A percentile compares a stretch with the other conserved stretches of the same genome.
Evolutionary conservation across 92 coral and sea anemone genomes (phyloP).

Genomic region (Muricea muricata): DNA sequence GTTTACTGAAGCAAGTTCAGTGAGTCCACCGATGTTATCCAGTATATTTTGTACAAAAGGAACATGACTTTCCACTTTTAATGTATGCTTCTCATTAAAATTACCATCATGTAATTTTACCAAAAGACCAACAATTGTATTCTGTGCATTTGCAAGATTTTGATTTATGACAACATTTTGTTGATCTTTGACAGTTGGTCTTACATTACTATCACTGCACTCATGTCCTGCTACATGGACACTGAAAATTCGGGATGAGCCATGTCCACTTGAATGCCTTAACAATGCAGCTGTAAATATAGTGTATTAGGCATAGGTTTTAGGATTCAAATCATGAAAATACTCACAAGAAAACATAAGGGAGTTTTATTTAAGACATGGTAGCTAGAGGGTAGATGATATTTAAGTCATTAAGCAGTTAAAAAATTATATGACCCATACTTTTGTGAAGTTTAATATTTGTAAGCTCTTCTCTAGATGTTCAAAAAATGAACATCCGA

Average conservation of each 20-base stretch:
- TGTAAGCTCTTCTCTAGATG: too few relatives aligned
- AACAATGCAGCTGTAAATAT: conserved; percentile 28
- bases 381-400: too few relatives aligned
- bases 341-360: background rate
- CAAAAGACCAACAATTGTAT: conserved; percentile 7
- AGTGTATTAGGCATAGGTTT: too few relatives aligned
- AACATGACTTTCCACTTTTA: background rate
- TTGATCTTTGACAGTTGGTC: background rate
- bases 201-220: background rate
- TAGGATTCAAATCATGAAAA: background rate
- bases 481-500: too few relatives aligned
- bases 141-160: conserved; percentile 26
- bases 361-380: too few relatives aligned
- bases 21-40: background rate
- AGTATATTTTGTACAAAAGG: background rate
- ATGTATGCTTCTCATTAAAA: background rate
- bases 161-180: background rate
- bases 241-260: background rate
- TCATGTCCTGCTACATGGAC: background rate
- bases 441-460: too few relatives aligned
- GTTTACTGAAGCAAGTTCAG: background rate
- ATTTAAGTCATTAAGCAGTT: too few relatives aligned
- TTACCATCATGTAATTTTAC: conserved; percentile 3
- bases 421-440: too few relatives aligned
- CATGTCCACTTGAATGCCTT: conserved; percentile 14